Evolutionary conservation across 2,888 invertebrate genomes (phyloP).

Genomic region (Pseudeuparius sepicola): DNA sequence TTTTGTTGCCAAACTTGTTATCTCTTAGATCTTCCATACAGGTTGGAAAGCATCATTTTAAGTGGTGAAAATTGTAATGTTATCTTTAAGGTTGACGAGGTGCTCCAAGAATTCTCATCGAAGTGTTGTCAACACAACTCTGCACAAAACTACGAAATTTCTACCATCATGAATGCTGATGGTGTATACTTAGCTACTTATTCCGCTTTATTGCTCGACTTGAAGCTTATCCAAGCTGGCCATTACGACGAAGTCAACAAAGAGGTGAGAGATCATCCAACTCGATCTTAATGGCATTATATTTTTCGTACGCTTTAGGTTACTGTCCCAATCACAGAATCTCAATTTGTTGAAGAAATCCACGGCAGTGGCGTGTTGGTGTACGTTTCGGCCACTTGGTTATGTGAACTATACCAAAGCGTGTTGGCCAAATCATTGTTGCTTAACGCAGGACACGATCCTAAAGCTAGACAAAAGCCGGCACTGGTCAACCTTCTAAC

Average conservation of each 20-base stretch:
- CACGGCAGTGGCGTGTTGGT: slow-evolving; percentile 88
- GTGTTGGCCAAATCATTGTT: slow-evolving; percentile 65
- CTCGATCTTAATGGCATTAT: slow-evolving; percentile 1
- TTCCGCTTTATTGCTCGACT: slow-evolving; percentile 69
- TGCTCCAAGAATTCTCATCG: slow-evolving; percentile 85
- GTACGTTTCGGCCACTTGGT: slow-evolving; percentile 88
- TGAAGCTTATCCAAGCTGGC: slow-evolving; percentile 65
- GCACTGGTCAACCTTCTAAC: slow-evolving; percentile 66
- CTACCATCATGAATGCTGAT: slow-evolving; percentile 86
- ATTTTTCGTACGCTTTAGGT: slow-evolving; percentile 22
- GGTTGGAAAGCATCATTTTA: slow-evolving; percentile 32
- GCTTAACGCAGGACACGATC: slow-evolving; percentile 57
- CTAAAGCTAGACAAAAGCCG: slow-evolving; percentile 44
- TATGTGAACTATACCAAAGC: slow-evolving; percentile 84
- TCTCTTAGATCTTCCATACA: slow-evolving; percentile 72
- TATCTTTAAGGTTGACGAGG: slow-evolving; percentile 63
- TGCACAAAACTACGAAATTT: slow-evolving; percentile 50
- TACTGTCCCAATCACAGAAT: slow-evolving; percentile 57
- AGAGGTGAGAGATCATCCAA: slow-evolving; percentile 39
- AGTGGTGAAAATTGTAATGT: neutral
- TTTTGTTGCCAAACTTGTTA: slow-evolving; percentile 67
- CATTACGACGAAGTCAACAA: slow-evolving; percentile 54
- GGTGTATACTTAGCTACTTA: slow-evolving; percentile 89
- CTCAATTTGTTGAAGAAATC: slow-evolving; percentile 85
- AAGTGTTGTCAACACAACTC: slow-evolving; percentile 79